Percentiles rank a stretch among this genome's conserved stretches.
Evolutionary conservation across 1,140 invertebrate genomes (phyloP).

Genomic region (Helicorthomorpha holstii): DNA sequence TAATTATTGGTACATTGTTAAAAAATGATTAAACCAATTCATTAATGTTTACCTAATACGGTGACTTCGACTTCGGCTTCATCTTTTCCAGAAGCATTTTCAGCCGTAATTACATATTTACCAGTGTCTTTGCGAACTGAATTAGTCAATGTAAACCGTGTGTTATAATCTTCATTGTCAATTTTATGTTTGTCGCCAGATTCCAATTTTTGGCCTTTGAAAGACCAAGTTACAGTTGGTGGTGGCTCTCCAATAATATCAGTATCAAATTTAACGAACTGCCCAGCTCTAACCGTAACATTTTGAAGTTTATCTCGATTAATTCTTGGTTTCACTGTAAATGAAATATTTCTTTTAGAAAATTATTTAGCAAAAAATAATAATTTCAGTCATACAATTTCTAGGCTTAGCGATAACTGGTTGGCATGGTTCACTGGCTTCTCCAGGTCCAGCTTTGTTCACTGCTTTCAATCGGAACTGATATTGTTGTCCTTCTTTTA

Average conservation of each 20-base stretch:
- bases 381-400: slow-evolving; percentile 45
- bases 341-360: neutral
- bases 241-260: slow-evolving; percentile 91
- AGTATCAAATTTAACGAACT: slow-evolving; percentile 77
- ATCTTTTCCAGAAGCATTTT: slow-evolving; percentile 82
- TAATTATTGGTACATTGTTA: neutral
- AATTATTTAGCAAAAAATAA: neutral
- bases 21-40: neutral
- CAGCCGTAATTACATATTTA: slow-evolving; percentile 75
- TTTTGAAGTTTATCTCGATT: slow-evolving; percentile 79
- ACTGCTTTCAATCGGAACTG: slow-evolving; percentile 83
- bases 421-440: slow-evolving; percentile 72
- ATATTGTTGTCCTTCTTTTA: slow-evolving; percentile 81
- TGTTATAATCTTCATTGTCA: slow-evolving; percentile 86
- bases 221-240: slow-evolving; percentile 76
- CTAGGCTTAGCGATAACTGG: slow-evolving; percentile 76
- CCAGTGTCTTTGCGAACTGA: slow-evolving; percentile 68
- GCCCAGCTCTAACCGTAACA: slow-evolving; percentile 76
- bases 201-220: slow-evolving; percentile 46
- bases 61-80: slow-evolving; percentile 87
- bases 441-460: slow-evolving; percentile 84
- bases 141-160: slow-evolving; percentile 62
- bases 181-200: slow-evolving; percentile 38
- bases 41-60: slow-evolving; percentile 48
- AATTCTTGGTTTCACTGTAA: slow-evolving; percentile 67